Conservation (phyloP, 2,888 invertebrate species). For the Trichogramma dendrolimi region DNA sequence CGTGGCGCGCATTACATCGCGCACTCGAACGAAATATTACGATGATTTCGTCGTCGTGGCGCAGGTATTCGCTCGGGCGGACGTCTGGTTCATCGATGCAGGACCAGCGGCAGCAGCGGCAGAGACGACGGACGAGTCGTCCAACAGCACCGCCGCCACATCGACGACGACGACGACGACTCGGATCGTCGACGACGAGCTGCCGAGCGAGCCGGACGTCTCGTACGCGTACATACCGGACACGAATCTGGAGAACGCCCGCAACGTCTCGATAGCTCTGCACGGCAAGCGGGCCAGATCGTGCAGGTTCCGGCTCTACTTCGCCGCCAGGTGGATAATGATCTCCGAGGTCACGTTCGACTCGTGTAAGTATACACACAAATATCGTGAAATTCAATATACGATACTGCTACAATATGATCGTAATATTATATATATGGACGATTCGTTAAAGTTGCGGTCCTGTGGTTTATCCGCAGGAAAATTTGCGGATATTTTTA, state of each 20-base stretch:
- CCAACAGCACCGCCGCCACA: background rate
- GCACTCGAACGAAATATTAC: background rate
- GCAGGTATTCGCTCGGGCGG: slow-evolving; percentile 65
- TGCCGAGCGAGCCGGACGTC: slow-evolving; percentile 37
- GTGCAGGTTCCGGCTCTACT: slow-evolving; percentile 63
- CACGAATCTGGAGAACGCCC: slow-evolving; percentile 60
- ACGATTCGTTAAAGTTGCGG: too few relatives aligned
- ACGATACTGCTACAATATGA: too few relatives aligned
- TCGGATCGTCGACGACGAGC: slow-evolving; percentile 8
- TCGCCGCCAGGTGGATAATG: slow-evolving; percentile 68
- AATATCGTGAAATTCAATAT: too few relatives aligned
- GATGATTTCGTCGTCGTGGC: background rate
- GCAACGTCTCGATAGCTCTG: slow-evolving; percentile 66
- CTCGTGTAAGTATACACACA: slow-evolving; percentile 52
- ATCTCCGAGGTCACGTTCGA: slow-evolving; percentile 67
- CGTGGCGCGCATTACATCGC: background rate
- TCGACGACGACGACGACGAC: background rate
- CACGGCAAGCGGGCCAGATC: slow-evolving; percentile 60
- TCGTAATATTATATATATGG: too few relatives aligned
- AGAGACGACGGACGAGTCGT: background rate
- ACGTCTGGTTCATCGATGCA: slow-evolving; percentile 59
- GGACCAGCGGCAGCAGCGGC: slow-evolving; percentile 14
- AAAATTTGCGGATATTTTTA: too few relatives aligned
- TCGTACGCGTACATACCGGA: slow-evolving; percentile 61
- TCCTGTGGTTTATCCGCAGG: too few relatives aligned